These are phyloP conservation scores for Alcis repandata DNA, from an alignment of 2,888 invertebrate species.

Conservation along the genomic window DNA sequence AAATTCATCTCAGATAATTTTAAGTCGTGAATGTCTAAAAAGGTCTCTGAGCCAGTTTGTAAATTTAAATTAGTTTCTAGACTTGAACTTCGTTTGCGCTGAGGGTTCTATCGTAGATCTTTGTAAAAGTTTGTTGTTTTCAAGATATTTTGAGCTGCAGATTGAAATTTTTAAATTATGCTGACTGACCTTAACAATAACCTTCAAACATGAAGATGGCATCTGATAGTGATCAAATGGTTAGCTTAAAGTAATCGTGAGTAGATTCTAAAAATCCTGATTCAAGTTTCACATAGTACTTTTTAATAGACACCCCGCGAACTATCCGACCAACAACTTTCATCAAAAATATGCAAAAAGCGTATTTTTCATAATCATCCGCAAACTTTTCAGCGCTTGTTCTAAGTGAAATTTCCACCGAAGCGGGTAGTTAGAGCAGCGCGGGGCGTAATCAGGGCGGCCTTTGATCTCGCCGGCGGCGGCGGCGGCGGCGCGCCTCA, in stretches of 20 bases:
- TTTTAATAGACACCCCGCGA: no score
- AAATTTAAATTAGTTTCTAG: not conserved
- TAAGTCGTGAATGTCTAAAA: conserved; percentile 2
- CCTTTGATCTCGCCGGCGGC: conserved; percentile 45
- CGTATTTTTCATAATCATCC: conserved; percentile 12
- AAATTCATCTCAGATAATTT: conserved; percentile 2
- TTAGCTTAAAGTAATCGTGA: no score
- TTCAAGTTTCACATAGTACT: no score
- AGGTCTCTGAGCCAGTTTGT: not conserved
- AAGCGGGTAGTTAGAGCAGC: conserved; percentile 31
- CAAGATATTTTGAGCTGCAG: no score
- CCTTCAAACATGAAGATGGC: no score
- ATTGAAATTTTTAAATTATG: no score
- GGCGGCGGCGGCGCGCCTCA: conserved; percentile 29
- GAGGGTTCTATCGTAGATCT: not conserved
- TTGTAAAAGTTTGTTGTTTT: not conserved
- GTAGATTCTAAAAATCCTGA: no score
- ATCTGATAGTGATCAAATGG: no score
- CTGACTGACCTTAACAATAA: no score
- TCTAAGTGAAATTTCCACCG: conserved; percentile 47
- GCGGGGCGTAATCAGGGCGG: conserved; percentile 45
- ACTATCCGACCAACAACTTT: not conserved
- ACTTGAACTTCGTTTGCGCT: not conserved
- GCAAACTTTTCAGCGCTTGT: conserved; percentile 33
- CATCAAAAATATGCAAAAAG: conserved; percentile 9